phyloP scores from a whole-genome alignment of 1,140 invertebrate genomes.

The Zelostemma sp. region DNA sequence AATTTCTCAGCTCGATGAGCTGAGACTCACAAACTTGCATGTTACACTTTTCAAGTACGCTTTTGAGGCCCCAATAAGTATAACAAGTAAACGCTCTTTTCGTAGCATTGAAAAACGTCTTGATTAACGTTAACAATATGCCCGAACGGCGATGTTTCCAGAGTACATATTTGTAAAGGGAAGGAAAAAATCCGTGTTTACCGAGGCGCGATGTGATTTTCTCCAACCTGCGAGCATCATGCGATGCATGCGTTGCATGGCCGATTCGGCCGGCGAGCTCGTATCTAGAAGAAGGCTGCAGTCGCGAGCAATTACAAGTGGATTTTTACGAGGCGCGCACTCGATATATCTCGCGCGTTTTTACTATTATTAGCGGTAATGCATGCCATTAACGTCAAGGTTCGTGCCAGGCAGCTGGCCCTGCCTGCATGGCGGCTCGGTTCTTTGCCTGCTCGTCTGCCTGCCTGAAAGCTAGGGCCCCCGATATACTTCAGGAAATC shows the following conservation, averaged over 20 bases:
- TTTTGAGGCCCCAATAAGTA: too few species aligned
- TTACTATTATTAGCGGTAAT: constrained; percentile 61
- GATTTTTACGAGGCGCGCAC: constrained; percentile 52
- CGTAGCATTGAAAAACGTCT: too few species aligned
- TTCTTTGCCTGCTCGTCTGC: background rate
- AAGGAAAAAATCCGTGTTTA: constrained; percentile 4
- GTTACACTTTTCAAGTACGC: too few species aligned
- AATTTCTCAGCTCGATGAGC: constrained; percentile 26
- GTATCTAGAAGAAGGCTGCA: constrained; percentile 23
- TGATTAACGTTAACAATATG: too few species aligned
- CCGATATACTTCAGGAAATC: constrained; percentile 45
- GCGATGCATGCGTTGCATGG: background rate
- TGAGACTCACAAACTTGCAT: too few species aligned
- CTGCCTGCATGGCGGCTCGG: constrained; percentile 17
- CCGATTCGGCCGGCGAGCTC: background rate
- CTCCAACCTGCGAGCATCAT: background rate
- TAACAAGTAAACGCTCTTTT: too few species aligned
- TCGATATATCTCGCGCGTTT: constrained; percentile 46
- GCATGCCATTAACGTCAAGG: constrained; percentile 63
- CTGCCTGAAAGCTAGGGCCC: constrained; percentile 1
- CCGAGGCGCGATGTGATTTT: background rate
- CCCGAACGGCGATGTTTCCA: too few species aligned
- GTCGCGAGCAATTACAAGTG: constrained; percentile 49
- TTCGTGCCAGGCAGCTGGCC: constrained; percentile 45
- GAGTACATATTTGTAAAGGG: too few species aligned